Percentiles rank a stretch among this genome's conserved stretches.
Evolutionary conservation across 2,797 vertebrate species (phyloP).

Genomic region (Sebastes kiyomatsui): DNA sequence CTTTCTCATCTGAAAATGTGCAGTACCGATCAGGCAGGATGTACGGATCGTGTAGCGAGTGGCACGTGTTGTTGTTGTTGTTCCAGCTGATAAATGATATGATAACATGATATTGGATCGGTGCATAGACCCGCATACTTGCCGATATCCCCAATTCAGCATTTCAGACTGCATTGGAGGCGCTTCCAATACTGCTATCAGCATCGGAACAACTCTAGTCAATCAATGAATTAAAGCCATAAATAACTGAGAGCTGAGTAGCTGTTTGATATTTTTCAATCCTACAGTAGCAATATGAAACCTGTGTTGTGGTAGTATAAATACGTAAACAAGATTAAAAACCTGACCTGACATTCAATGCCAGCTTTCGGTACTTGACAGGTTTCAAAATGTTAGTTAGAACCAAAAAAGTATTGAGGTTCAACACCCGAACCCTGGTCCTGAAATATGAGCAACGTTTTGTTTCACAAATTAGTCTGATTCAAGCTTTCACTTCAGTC

Average conservation of each 20-base stretch:
- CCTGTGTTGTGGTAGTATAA: not conserved
- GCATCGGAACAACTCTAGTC: not conserved
- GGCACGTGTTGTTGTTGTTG: not conserved
- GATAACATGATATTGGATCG: too few species aligned
- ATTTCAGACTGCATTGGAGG: too few species aligned
- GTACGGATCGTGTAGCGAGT: not conserved
- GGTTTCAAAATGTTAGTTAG: not conserved
- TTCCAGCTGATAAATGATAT: not conserved
- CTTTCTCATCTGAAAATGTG: not conserved
- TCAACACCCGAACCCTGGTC: not conserved
- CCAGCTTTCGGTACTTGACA: not conserved
- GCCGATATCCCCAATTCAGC: too few species aligned
- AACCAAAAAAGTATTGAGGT: not conserved
- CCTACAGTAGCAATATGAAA: not conserved
- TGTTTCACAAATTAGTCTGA: not conserved
- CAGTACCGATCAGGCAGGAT: not conserved
- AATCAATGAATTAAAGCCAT: not conserved
- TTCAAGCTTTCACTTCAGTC: conserved; percentile 5
- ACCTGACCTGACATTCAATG: not conserved
- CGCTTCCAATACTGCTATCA: too few species aligned
- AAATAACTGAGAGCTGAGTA: not conserved
- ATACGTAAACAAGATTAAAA: not conserved
- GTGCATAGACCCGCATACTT: too few species aligned
- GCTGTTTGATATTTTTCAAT: not conserved
- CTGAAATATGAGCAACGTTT: not conserved